Evolutionary conservation across 2,888 invertebrate genomes (phyloP), one percentile per base, ranked within the genome.

Genomic region (Melieria picta): DNA sequence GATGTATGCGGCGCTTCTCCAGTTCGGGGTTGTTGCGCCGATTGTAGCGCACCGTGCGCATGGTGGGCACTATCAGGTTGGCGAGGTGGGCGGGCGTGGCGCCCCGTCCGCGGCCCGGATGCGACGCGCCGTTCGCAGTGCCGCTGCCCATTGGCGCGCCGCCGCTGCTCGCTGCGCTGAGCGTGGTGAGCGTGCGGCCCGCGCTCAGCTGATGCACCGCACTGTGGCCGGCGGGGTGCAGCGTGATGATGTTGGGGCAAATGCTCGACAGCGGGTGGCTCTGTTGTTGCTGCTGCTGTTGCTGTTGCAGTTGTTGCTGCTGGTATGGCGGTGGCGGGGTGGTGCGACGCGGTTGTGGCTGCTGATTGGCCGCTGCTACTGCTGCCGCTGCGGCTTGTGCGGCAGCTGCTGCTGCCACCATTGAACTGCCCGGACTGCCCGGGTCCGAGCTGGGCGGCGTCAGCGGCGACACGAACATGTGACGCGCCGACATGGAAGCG

Each of bases 11-110:
- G 79, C 98, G 89, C 87, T 98, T 98, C 87, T 98, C 98, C 80
- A 98, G 88, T 86, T 98, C 98, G 0, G 98, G 98, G 88, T 98
- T 98, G 88, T 98, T 98, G 84, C 97, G 90, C 78, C 98, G 90
- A 89, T 98, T 98, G 88, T 96, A 97, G 84, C 94, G 95, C 76
- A 90, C 86, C 46, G 88, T 85, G 76, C 86, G 82, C 45, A 86
- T 82, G 46, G 75, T 66, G 30, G 80, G 80, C 72, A 83, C 82
- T 74, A 85, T 86, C 65, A 85, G 78, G 66, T 83, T 84, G 46
- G 84, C 85, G 65, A 86, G 80, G 74, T 85, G 85, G 47, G 84
- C 84, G 16, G 85, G 81, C 11, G 83, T 82, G 56, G 58, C 60
- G 4, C 48, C 77, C 10, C 82, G 77, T 13, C 64, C 81, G 47